Evolutionary conservation across 2,888 invertebrate genomes (phyloP).

Genomic region (Pterobdella sp.): DNA sequence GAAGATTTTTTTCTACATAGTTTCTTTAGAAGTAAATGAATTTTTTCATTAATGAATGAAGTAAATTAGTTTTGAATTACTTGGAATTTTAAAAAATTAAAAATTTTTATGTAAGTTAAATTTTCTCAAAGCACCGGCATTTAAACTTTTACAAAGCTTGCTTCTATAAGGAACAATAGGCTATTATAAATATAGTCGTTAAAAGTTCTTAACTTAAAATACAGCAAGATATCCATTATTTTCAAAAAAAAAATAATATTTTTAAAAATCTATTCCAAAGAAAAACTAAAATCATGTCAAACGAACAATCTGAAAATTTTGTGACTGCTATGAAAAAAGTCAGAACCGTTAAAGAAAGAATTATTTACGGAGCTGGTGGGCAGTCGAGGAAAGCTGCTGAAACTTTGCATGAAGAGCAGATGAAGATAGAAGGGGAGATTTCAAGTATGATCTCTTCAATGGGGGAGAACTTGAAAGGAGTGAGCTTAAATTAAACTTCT

Average conservation of each 20-base stretch:
- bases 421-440: neutral
- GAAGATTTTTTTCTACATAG: no score
- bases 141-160: neutral
- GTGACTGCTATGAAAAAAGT: neutral
- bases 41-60: no score
- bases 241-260: no score
- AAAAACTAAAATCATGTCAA: neutral
- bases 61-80: no score
- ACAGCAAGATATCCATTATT: no score
- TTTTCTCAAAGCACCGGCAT: no score
- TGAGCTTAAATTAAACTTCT: neutral
- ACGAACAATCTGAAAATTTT: neutral
- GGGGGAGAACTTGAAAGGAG: neutral
- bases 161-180: neutral
- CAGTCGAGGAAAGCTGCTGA: slow-evolving; percentile 7
- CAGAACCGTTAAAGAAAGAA: slow-evolving; percentile 69
- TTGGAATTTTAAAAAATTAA: no score
- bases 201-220: no score
- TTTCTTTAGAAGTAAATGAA: no score
- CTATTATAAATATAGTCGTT: neutral
- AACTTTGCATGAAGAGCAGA: neutral
- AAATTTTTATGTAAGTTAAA: no score
- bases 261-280: neutral
- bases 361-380: slow-evolving; percentile 5
- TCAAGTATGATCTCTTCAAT: neutral